Conservation (phyloP, 2,888 invertebrate species). For the Mimachlamys varia region DNA sequence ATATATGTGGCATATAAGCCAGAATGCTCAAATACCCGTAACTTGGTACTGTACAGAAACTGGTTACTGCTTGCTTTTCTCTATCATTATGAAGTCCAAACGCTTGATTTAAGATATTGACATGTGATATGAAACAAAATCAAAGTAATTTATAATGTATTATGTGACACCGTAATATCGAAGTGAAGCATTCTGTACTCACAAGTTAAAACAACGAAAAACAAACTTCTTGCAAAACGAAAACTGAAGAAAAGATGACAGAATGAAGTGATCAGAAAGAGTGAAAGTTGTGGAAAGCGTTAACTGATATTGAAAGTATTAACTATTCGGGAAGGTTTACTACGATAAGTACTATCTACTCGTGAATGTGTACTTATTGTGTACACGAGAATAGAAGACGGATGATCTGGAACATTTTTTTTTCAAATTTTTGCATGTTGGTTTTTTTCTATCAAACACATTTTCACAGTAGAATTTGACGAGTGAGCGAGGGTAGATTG, state of each 20-base stretch:
- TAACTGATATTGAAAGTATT: background rate
- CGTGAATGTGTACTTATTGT: background rate
- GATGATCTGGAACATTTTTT: background rate
- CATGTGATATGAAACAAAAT: background rate
- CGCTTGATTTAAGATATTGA: background rate
- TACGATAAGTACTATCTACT: background rate
- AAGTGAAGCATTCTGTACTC: background rate
- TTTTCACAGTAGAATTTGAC: background rate
- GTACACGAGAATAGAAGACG: background rate
- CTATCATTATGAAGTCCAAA: background rate
- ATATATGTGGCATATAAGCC: background rate
- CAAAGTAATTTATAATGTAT: background rate
- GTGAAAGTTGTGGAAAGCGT: background rate
- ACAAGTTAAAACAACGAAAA: conserved; percentile 14
- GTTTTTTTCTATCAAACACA: conserved; percentile 4
- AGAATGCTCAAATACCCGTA: background rate
- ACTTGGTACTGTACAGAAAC: too few relatives aligned
- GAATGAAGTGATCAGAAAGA: background rate
- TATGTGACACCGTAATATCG: background rate
- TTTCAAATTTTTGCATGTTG: conserved; percentile 9
- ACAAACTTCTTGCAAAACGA: too few relatives aligned
- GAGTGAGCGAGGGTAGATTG: background rate
- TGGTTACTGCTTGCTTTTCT: background rate
- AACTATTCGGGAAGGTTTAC: background rate
- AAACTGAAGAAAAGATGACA: background rate